phyloP scores from a whole-genome alignment of 1,140 invertebrate species.

The Aphelinus atriplicis region DNA sequence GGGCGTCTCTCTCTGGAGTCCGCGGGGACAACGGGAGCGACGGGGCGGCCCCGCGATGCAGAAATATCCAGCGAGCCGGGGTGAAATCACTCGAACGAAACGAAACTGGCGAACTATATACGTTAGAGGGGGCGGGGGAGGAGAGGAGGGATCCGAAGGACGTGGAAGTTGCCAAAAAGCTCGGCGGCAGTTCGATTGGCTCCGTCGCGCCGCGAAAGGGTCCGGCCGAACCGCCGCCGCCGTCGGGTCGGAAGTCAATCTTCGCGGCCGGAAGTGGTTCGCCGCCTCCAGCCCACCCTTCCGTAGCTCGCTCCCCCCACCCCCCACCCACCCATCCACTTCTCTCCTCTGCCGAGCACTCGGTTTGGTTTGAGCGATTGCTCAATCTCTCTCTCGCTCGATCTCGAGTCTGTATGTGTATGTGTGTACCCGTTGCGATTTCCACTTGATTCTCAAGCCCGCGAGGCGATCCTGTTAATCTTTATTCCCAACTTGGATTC shows the following conservation, averaged over 20 bases:
- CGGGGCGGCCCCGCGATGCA: too few relatives aligned
- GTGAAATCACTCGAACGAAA: too few relatives aligned
- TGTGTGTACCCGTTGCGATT: too few relatives aligned
- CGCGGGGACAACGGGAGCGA: too few relatives aligned
- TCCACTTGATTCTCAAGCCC: too few relatives aligned
- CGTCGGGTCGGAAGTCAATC: slow-evolving; percentile 60
- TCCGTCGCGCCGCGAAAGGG: slow-evolving; percentile 6
- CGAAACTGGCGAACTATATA: too few relatives aligned
- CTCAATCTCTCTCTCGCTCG: slow-evolving; percentile 25
- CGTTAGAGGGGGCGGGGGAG: neutral
- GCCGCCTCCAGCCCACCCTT: slow-evolving; percentile 41
- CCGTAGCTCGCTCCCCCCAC: too few relatives aligned
- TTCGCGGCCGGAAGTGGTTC: slow-evolving; percentile 61
- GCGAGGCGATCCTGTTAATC: too few relatives aligned
- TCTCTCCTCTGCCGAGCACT: slow-evolving; percentile 1
- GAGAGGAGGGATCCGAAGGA: neutral
- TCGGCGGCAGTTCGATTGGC: slow-evolving; percentile 42
- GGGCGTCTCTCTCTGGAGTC: too few relatives aligned
- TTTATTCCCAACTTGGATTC: too few relatives aligned
- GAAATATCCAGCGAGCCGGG: too few relatives aligned
- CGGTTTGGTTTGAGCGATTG: slow-evolving; percentile 35
- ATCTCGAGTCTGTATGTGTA: neutral
- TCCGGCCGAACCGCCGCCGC: slow-evolving; percentile 21
- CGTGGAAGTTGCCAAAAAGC: slow-evolving; percentile 33
- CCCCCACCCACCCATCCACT: neutral